phyloP scores from a whole-genome alignment of 2,888 invertebrate genomes.

The Alloscopus bannaensis region DNA sequence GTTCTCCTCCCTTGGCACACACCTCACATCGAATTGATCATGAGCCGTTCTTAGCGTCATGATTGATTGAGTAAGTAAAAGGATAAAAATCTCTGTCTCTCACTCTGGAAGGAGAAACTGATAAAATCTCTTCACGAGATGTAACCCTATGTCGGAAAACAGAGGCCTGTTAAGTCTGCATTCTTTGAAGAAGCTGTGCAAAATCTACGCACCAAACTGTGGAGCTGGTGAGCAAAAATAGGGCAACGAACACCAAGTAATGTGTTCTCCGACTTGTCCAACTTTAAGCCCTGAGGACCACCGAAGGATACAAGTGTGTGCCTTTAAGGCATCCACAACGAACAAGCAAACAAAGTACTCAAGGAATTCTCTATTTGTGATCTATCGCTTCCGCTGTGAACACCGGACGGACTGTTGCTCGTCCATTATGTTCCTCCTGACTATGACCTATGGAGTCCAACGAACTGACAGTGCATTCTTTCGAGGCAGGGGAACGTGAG shows the following conservation, averaged over 20 bases:
- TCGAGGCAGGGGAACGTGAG: no score
- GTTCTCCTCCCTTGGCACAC: neutral
- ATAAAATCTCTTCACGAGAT: conserved; percentile 22
- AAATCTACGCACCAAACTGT: conserved; percentile 10
- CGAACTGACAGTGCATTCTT: no score
- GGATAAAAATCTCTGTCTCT: conserved; percentile 6
- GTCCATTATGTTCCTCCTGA: no score
- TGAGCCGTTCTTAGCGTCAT: conserved; percentile 43
- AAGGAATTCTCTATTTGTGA: no score
- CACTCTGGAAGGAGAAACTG: conserved; percentile 9
- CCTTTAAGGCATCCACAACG: no score
- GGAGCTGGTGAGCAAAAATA: conserved; percentile 12
- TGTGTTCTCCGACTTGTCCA: conserved; percentile 11
- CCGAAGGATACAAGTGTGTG: no score
- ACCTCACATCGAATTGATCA: conserved; percentile 38
- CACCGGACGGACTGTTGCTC: no score
- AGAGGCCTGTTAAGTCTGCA: neutral
- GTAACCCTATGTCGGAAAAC: neutral
- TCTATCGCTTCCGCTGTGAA: no score
- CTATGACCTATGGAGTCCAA: no score
- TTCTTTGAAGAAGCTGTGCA: conserved; percentile 2
- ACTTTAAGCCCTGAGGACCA: conserved; percentile 26
- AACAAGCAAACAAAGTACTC: no score
- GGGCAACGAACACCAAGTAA: conserved; percentile 18
- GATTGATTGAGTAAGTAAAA: conserved; percentile 42